A percentile compares a stretch with the other conserved stretches of the same genome.
Conservation (phyloP, 2,113 vertebrate genomes). For the Alouatta palliata region DNA sequence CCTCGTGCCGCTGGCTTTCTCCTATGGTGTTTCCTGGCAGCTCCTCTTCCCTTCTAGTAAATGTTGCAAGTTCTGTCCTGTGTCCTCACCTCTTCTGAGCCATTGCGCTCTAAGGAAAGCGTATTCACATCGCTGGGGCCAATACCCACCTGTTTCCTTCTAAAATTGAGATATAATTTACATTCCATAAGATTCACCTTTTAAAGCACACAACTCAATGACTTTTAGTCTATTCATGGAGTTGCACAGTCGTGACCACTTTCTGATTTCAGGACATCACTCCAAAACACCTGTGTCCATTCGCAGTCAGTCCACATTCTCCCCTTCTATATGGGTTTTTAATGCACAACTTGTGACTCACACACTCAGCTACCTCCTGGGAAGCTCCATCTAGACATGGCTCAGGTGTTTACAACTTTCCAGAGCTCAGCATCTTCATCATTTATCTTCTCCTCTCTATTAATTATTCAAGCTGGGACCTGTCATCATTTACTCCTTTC, state of each 20-base stretch:
- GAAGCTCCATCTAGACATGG: background rate
- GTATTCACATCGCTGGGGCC: background rate
- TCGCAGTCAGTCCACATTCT: background rate
- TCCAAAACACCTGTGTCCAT: background rate
- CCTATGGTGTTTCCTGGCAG: background rate
- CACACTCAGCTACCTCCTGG: background rate
- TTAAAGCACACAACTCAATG: background rate
- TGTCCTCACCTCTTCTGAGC: background rate
- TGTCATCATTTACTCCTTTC: background rate
- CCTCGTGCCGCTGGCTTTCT: background rate
- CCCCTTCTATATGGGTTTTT: background rate
- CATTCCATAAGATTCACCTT: no score
- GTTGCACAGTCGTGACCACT: no score
- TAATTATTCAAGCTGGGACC: no score
- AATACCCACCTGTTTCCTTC: background rate
- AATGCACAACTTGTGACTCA: background rate
- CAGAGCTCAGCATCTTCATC: background rate
- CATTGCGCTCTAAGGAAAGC: accelerated
- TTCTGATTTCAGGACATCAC: background rate
- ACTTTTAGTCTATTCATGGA: background rate
- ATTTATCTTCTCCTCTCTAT: background rate
- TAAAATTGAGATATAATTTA: background rate
- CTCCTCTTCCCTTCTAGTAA: background rate
- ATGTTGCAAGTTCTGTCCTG: no score
- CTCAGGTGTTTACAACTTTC: background rate